Evolutionary conservation across 2,113 vertebrate genomes (phyloP).

Genomic region (Sorex araneus): DNA sequence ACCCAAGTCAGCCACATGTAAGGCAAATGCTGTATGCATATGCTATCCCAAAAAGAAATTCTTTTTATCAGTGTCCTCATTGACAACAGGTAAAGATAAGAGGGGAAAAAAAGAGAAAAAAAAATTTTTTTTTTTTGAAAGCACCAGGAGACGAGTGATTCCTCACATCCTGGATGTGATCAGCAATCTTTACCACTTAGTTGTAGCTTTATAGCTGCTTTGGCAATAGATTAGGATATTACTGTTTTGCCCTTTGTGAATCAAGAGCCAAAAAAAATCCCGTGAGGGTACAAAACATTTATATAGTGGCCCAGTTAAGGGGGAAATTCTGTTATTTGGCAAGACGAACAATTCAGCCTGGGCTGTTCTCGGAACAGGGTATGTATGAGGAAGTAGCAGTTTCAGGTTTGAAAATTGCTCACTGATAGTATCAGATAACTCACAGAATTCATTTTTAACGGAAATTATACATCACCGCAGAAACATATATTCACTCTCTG

Average conservation of each 20-base stretch:
- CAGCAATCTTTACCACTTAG: neutral
- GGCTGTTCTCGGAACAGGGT: neutral
- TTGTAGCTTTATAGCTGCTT: constrained; percentile 12
- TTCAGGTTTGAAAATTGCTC: constrained; percentile 5
- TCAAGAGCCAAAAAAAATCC: neutral
- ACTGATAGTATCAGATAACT: neutral
- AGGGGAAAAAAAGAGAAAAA: constrained; percentile 12
- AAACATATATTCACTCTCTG: neutral
- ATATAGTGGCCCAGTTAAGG: neutral
- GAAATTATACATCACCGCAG: neutral
- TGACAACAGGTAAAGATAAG: constrained; percentile 33
- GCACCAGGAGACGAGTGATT: too few species aligned
- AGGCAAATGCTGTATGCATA: too few species aligned
- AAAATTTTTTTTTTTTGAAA: neutral
- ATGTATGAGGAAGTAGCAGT: neutral
- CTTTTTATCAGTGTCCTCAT: neutral
- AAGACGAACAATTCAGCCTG: neutral
- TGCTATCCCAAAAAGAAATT: constrained; percentile 12
- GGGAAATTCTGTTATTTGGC: neutral
- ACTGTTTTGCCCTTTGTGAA: neutral
- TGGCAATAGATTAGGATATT: constrained; percentile 27
- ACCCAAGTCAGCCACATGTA: too few species aligned
- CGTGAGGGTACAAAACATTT: neutral
- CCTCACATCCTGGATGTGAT: too few species aligned
- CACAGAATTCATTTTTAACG: neutral